These are phyloP conservation scores for Macrobrachium nipponense DNA, from an alignment of 1,140 invertebrate genomes.

Conservation along the genomic window DNA sequence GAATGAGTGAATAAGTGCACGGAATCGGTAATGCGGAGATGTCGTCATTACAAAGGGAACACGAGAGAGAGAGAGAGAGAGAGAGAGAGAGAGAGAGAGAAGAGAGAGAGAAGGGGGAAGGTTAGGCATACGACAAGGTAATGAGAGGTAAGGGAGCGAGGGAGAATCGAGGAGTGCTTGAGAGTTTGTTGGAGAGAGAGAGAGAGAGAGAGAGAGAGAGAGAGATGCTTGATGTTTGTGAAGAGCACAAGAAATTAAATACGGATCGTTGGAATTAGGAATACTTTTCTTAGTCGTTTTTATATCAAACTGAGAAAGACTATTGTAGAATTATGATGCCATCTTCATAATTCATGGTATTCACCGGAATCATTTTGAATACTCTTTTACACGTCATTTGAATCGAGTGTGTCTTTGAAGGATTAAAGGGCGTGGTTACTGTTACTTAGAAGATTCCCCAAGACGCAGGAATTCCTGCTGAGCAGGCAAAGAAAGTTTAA, in stretches of 20 bases:
- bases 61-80: background rate
- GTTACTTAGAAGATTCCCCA: too few species aligned
- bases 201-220: conserved; percentile 1
- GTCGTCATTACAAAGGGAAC: background rate
- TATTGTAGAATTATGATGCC: too few species aligned
- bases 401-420: too few species aligned
- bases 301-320: too few species aligned
- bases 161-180: background rate
- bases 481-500: too few species aligned
- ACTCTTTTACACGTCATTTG: too few species aligned
- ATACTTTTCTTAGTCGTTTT: too few species aligned
- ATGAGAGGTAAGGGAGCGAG: background rate
- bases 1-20: conserved; percentile 23
- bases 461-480: too few species aligned
- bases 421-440: too few species aligned
- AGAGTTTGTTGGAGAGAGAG: background rate
- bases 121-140: background rate
- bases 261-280: background rate
- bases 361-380: too few species aligned
- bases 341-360: too few species aligned
- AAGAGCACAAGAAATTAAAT: background rate
- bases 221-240: background rate
- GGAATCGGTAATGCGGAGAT: conserved; percentile 29
- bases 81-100: conserved; percentile 1
- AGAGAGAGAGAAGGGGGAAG: background rate